Percentiles rank a stretch among this genome's conserved stretches.
These are phyloP conservation scores for Kradibia gibbosae DNA, from an alignment of 1,140 invertebrate species.

Conservation along the genomic window DNA sequence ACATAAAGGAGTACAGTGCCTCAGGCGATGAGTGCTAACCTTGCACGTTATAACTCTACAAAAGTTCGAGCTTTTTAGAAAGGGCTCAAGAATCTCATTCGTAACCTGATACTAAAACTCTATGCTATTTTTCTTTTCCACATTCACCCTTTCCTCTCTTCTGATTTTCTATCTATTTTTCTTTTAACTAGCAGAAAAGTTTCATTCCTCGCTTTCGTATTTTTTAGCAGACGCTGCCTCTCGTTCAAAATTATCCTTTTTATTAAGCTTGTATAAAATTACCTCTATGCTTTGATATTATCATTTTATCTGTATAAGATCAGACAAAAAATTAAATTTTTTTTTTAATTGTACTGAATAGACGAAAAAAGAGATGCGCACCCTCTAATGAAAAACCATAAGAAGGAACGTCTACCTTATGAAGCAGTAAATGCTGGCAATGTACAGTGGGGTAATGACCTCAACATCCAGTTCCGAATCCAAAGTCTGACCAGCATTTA, in stretches of 20 bases:
- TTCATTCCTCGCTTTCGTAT: neutral
- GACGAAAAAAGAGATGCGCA: neutral
- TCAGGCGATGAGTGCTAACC: neutral
- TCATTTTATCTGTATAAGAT: too few relatives aligned
- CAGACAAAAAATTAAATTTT: too few relatives aligned
- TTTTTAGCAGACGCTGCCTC: too few relatives aligned
- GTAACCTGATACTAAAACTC: constrained; percentile 19
- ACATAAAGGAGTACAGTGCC: neutral
- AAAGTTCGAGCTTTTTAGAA: neutral
- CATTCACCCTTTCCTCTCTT: neutral
- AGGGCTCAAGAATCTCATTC: neutral
- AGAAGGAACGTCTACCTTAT: neutral
- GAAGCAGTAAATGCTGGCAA: neutral
- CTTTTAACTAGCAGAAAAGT: neutral
- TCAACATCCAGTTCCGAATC: neutral
- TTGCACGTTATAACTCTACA: neutral
- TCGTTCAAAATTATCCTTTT: too few relatives aligned
- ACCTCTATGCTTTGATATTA: neutral
- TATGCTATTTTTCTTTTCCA: neutral
- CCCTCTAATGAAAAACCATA: neutral
- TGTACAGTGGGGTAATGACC: constrained; percentile 4
- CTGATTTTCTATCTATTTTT: neutral
- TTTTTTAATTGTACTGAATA: too few relatives aligned
- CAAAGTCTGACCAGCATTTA: constrained; percentile 16
- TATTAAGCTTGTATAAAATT: too few relatives aligned